phyloP scores from a whole-genome alignment of 1,140 invertebrate species.

The Hormaphis cornu region DNA sequence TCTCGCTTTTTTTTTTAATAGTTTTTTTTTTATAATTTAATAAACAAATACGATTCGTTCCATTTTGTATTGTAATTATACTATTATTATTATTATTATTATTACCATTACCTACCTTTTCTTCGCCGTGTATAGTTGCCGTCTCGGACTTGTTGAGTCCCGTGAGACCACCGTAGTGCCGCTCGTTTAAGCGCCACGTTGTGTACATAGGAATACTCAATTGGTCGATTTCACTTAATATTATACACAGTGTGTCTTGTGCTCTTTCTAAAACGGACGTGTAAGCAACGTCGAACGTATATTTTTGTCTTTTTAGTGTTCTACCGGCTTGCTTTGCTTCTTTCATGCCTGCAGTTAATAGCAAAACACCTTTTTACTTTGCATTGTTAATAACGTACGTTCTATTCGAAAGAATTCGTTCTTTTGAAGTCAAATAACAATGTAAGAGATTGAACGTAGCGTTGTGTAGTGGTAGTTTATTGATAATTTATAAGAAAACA shows the following conservation, averaged over 20 bases:
- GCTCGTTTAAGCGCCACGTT: constrained; percentile 87
- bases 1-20: too few species aligned
- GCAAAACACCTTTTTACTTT: constrained; percentile 23
- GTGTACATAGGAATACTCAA: constrained; percentile 67
- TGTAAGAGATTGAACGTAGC: too few species aligned
- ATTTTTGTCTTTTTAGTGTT: constrained; percentile 73
- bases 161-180: constrained; percentile 88
- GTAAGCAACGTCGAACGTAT: constrained; percentile 80
- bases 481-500: too few species aligned
- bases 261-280: constrained; percentile 86
- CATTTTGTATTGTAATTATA: background rate
- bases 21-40: too few species aligned
- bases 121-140: constrained; percentile 87
- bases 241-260: constrained; percentile 69
- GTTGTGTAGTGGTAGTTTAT: too few species aligned
- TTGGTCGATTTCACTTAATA: constrained; percentile 73
- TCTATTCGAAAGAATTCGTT: too few species aligned
- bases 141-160: constrained; percentile 93
- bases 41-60: too few species aligned
- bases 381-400: too few species aligned
- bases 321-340: constrained; percentile 77
- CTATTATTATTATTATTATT: background rate
- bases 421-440: too few species aligned
- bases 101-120: constrained; percentile 49
- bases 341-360: constrained; percentile 52